Evolutionary conservation across 1,140 invertebrate genomes (phyloP), one percentile per base, ranked within the genome.

Genomic region (Bursaphelenchus mucronatus): DNA sequence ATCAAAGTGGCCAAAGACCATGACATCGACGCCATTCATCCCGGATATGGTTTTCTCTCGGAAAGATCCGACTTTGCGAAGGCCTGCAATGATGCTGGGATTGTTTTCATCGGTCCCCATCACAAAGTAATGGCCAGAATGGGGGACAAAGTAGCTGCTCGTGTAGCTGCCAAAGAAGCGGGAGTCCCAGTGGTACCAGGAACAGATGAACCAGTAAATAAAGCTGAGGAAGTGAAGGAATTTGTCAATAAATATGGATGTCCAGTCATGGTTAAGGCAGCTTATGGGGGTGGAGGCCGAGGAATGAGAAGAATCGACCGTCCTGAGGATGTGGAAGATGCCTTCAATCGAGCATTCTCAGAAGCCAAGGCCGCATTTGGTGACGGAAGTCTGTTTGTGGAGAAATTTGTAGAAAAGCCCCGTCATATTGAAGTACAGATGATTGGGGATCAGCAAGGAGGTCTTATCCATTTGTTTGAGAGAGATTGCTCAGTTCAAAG

Each of bases 201-300:
- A 55, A 96, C 93, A 3, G 89, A 91, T 77, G 89, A 89, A 0
- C 94, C 95, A 0, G 87, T 99, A 0, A 89, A 87, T 0, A 50
- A 21, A 87, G 88, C 8, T 86, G 89, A 93, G 52, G 91, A 95
- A 82, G 94, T 94, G 0, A 73, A 88, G 46, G 87, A 89, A 47
- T 98, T 98, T 83, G 94, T 91, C 80, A 85, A 89, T 61, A 88
- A 92, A 82, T 89, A 96, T 82, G 93, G 94, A 8, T 85, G 97
- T 49, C 95, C 95, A 6, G 91, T 97, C 44, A 98, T 99, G 75
- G 92, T 99, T 74, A 98, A 99, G 85, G 95, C 95, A 21, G 95
- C 94, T 0, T 97, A 89, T 82, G 95, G 95, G 62, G 95, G 95
- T 67, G 95, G 95, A 59, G 95, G 95, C 11, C 86, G 94, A 78